phyloP scores from a whole-genome alignment of 2,888 invertebrate species.

The Drosophila neutralis region DNA sequence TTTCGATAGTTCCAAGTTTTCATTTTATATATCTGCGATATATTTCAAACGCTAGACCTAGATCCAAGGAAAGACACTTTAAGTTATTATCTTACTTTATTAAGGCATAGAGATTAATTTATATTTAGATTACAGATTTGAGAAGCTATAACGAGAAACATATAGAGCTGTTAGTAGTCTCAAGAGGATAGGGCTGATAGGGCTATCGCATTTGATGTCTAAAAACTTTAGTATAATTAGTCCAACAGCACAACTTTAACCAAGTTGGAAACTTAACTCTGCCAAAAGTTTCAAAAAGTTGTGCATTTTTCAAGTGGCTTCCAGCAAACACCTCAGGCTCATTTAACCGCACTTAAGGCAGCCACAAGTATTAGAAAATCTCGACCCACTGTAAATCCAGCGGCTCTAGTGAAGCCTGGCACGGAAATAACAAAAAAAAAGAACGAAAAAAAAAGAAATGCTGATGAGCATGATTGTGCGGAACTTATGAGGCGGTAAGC shows the following conservation, averaged over 20 bases:
- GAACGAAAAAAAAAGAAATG: conserved; percentile 35
- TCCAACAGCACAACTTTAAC: background rate
- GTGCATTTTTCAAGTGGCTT: conserved; percentile 16
- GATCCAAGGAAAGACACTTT: background rate
- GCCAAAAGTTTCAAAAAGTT: conserved; percentile 7
- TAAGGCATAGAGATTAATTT: background rate
- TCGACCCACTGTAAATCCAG: conserved; percentile 44
- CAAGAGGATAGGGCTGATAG: background rate
- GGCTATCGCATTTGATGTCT: background rate
- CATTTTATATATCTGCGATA: background rate
- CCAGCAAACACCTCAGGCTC: conserved; percentile 1
- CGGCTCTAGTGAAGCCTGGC: conserved; percentile 25
- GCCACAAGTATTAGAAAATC: background rate
- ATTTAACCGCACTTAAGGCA: conserved; percentile 27
- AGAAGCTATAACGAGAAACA: background rate
- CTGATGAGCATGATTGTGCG: conserved; percentile 77
- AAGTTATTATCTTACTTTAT: background rate
- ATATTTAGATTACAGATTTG: background rate
- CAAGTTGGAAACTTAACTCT: background rate
- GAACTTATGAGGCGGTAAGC: conserved; percentile 62
- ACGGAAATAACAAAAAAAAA: conserved; percentile 23
- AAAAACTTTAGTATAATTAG: background rate
- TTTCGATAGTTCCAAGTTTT: background rate
- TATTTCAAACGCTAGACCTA: background rate
- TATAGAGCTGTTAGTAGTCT: background rate